A percentile compares a stretch with the other conserved stretches of the same genome.
Conservation (phyloP, 2,797 vertebrate species). For the Trachops cirrhosus region DNA sequence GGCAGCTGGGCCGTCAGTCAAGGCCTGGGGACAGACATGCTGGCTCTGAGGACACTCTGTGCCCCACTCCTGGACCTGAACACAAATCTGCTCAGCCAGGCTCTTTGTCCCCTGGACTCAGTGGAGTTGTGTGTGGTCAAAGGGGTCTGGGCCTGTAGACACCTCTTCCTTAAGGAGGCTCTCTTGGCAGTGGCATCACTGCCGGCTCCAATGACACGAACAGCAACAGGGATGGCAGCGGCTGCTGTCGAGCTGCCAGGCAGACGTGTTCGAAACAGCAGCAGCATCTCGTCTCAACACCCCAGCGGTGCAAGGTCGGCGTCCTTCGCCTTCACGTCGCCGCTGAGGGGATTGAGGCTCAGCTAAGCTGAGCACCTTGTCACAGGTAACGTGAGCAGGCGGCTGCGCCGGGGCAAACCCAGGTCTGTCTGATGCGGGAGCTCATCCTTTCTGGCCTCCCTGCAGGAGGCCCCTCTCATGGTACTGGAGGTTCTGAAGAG, state of each 20-base stretch:
- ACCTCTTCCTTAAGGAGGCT: background rate
- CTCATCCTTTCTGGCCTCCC: background rate
- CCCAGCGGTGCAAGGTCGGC: accelerated
- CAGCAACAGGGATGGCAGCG: accelerated
- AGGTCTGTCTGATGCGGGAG: too few species aligned
- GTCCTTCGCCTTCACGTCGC: background rate
- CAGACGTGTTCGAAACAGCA: background rate
- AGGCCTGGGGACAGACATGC: too few species aligned
- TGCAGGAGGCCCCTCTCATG: accelerated
- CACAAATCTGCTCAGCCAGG: accelerated
- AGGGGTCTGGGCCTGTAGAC: background rate
- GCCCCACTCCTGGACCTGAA: too few species aligned
- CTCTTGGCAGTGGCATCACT: background rate
- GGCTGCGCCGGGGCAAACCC: background rate
- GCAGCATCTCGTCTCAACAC: accelerated
- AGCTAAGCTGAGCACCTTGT: accelerated
- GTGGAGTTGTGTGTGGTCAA: background rate
- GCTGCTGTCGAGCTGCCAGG: accelerated
- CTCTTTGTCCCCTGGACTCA: background rate
- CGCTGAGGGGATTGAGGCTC: background rate
- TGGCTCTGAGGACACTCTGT: accelerated
- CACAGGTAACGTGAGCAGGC: background rate
- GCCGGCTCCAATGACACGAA: background rate
- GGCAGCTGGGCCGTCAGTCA: background rate
- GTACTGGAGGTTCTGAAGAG: background rate